These are phyloP conservation scores for Pristionchus pacificus DNA, from an alignment of 1,140 invertebrate genomes.

Conservation along the genomic window DNA sequence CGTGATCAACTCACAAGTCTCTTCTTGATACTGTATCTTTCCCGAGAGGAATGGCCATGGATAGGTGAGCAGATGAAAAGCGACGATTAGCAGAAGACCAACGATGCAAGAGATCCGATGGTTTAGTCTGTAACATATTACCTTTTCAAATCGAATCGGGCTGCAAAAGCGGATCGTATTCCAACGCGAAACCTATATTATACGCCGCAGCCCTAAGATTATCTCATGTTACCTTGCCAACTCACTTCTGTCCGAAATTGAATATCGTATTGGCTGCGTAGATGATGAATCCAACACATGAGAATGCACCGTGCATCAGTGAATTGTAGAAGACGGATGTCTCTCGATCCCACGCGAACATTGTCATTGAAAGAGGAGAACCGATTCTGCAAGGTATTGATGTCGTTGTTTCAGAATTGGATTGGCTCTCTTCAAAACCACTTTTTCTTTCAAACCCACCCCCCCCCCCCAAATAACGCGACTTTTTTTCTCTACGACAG, in stretches of 20 bases:
- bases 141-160: background rate
- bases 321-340: constrained; percentile 20
- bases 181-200: no score
- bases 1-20: background rate
- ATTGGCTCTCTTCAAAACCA: no score
- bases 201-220: no score
- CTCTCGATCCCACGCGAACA: constrained; percentile 22
- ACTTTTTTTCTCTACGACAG: no score
- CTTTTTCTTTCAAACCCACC: no score
- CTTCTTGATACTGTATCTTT: constrained; percentile 8
- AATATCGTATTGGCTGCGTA: constrained; percentile 14
- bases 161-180: no score
- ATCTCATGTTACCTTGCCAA: background rate
- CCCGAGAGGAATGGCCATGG: constrained; percentile 19
- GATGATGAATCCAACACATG: constrained; percentile 12
- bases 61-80: constrained; percentile 25
- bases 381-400: constrained; percentile 23
- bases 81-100: constrained; percentile 13
- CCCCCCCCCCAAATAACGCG: no score
- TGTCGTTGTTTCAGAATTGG: no score
- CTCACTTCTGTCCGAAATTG: constrained; percentile 21
- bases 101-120: constrained; percentile 16
- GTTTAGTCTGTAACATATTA: constrained; percentile 10
- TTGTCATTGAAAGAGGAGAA: constrained; percentile 21
- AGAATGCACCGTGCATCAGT: constrained; percentile 14